Evolutionary conservation across 2,113 vertebrate species (phyloP), one percentile per base, ranked within the genome.

Genomic region (Cyrtonyx montezumae): DNA sequence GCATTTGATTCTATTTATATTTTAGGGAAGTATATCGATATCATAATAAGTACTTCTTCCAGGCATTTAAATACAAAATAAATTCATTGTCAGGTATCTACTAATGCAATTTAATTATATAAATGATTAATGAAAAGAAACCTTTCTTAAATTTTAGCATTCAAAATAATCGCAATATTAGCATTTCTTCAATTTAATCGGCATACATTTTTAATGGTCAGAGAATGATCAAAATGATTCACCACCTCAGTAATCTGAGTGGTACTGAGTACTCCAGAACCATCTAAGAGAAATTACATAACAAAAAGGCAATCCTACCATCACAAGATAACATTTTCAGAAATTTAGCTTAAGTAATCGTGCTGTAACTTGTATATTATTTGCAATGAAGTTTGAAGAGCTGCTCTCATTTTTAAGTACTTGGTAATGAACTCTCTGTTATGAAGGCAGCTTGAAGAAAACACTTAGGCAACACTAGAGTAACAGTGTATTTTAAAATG

Each of bases 201-300:
- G 12, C 5, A 14, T 21, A 2, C 19, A 10, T 37, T 62, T 78
- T 81, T 61, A 82, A 28, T 2, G 70, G 26, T 26, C 5, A 32
- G 26, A 46, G 25, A 46, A 69, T 7, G 7, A 40, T 36, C 3
- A 79, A 91, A 90, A 70, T 48, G 5, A 63, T 23, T 8, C 11
- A 46, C 53, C 10, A 21, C 30, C 63, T 76, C n/a, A 66, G 30
- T 46, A 84, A 85, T 53, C 12, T 90, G 25, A 91, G 49, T 69
- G 74, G 36, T 79, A 69, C 7, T 74, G 63, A 32, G 76, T 93
- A 91, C 87, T 92, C 65, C 95, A 63, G 21, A 87, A 23, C 30
- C 26, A 75, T 28, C 22, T 30, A 87, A 75, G n/a, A 58, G 42
- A 77, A 87, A 4, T 4, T 61, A 83, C 3, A 37, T 84, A 88